Conservation (phyloP, 2,113 vertebrate genomes). For the Carassius carassius region DNA sequence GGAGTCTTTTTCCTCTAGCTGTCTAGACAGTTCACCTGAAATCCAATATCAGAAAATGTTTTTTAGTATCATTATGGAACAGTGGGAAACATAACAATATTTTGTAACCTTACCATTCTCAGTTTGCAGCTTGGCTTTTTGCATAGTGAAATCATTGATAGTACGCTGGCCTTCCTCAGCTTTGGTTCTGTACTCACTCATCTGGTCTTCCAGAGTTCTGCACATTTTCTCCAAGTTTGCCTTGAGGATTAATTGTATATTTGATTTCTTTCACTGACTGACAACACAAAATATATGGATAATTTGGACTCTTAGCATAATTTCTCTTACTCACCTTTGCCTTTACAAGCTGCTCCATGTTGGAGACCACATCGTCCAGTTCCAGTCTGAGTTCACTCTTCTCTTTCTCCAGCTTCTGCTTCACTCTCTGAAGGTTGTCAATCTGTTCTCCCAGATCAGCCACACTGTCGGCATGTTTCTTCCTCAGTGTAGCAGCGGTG, state of each 20-base stretch:
- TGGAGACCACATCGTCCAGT: slow-evolving; percentile 81
- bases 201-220: slow-evolving; percentile 56
- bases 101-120: slow-evolving; percentile 39
- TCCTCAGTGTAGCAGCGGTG: slow-evolving; percentile 76
- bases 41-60: neutral
- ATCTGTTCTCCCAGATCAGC: slow-evolving; percentile 81
- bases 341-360: slow-evolving; percentile 77
- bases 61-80: too few relatives aligned
- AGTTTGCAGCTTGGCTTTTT: slow-evolving; percentile 56
- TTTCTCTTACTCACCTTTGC: slow-evolving; percentile 21
- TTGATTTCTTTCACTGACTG: neutral
- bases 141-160: slow-evolving; percentile 54
- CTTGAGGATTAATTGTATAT: neutral
- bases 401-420: slow-evolving; percentile 83
- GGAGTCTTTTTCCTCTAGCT: slow-evolving; percentile 78
- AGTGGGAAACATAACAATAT: neutral
- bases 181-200: slow-evolving; percentile 53
- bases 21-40: slow-evolving; percentile 63
- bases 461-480: slow-evolving; percentile 81
- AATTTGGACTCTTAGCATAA: neutral
- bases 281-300: neutral
- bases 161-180: slow-evolving; percentile 53
- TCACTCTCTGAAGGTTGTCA: slow-evolving; percentile 81
- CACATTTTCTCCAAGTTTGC: slow-evolving; percentile 58
- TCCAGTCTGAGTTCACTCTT: slow-evolving; percentile 82